Evolutionary conservation across 2,113 vertebrate species (phyloP).

Genomic region (Microcebus ravelobensis): DNA sequence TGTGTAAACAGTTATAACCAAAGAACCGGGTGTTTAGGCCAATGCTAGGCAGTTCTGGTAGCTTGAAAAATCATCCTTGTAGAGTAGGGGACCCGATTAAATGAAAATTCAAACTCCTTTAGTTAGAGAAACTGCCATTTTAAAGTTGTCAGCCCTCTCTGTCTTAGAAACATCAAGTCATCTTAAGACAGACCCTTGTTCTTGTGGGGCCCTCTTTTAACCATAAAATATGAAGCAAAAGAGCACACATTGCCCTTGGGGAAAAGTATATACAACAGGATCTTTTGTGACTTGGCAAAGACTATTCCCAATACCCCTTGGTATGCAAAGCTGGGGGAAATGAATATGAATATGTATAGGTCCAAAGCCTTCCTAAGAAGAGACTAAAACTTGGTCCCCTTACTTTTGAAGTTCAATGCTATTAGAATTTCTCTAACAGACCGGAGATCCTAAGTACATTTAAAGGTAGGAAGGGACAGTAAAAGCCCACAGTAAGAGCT

Average conservation of each 20-base stretch:
- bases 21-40: background rate
- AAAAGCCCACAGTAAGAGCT: background rate
- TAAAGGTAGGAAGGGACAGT: background rate
- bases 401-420: background rate
- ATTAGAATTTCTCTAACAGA: background rate
- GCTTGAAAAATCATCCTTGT: constrained; percentile 21
- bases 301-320: background rate
- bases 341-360: background rate
- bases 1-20: background rate
- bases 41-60: background rate
- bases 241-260: background rate
- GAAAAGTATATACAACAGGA: background rate
- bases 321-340: background rate
- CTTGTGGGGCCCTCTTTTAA: background rate
- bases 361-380: background rate
- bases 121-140: constrained; percentile 17
- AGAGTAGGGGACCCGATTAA: background rate
- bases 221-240: constrained; percentile 15
- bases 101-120: constrained; percentile 27
- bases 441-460: background rate
- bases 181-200: background rate
- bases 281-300: constrained; percentile 28
- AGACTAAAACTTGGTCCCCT: background rate
- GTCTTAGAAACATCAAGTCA: constrained; percentile 16
- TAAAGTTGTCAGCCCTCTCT: background rate